Base-by-base conservation (phyloP, 2,797 vertebrate species). In the Octomys mimax region DNA sequence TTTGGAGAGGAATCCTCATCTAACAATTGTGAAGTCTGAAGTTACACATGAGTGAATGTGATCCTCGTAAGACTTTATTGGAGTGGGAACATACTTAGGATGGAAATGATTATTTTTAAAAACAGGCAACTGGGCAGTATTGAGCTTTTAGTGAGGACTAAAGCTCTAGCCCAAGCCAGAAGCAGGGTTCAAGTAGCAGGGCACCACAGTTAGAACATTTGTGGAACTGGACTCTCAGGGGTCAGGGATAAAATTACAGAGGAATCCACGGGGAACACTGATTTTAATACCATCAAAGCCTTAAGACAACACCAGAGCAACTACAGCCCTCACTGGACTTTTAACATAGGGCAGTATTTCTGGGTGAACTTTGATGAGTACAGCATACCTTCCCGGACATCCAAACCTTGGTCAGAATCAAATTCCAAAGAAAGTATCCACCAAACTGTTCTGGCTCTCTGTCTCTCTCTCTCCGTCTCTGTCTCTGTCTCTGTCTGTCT, bases 21-120 rank as follows among this genome's bases (percentile, higher is more conserved):
- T 93, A 64, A 73, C 31, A 94, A 86, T 95, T 97, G 42, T 89
- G 95, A 52, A 13, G 57, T 2, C 39, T 57, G 24, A 36, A 85
- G 88, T 16, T 83, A 52, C 52, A 88, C 14, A 79, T 81, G 52
- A 31, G 59, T 82, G 61, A 64, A 49, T 77, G 57, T 42, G 57
- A 49, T 93, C 73, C 52, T 92, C 78, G 59, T 85, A 95, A 95
- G 92, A 89, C 62, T 95, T 96, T 93, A 80, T 13, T 92, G 75
- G 57, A 71, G 24, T 61, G 77, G 26, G 52, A 70, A 21, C 77
- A 33, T 77, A 61, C 11, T 87, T 86, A 0, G 73, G 52, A 62
- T 95, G 75, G 57, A 87, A 94, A 93, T 7, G 1, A 66, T 92
- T 77, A 66, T 52, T 24, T 54, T 59, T 24, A 54, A 52, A 73